Base-by-base conservation (phyloP, 2,888 invertebrate species). In the Habrosyne pyritoides region DNA sequence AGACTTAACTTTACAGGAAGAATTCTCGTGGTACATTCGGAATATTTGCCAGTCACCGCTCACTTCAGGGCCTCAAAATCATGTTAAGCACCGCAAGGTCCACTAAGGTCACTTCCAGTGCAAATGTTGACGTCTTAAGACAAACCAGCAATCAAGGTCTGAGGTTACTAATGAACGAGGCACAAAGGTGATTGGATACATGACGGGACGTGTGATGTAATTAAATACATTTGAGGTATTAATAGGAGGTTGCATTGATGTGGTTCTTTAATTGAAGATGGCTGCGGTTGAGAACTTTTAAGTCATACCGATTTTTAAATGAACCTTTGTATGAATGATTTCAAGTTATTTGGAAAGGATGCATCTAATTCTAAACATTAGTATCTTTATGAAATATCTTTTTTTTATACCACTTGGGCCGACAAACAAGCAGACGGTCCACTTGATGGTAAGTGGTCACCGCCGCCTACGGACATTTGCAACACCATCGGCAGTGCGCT, bases 101-200 rank as follows among this genome's bases (percentile, higher is more conserved):
- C 33, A 21, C 36, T 52, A 52, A 52, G 55, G 55, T 55, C 52
- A 49, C 24, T 36, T 7, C 10, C n/a, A 24, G 33, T 24, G 57
- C 47, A 61, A 64, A 68, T 61, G 62, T 67, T 66, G 62, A 57
- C 28, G 42, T 57, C 61, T 66, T 63, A 62, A 64, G 64, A 63
- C 48, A 26, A 24, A 56, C 33, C 12, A 33, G 56, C 66, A 72
- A 71, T 71, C 70, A 71, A 63, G 60, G 50, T 53, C 54, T 65
- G 73, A 61, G 69, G 68, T 67, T 60, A 60, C 64, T 71, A 75
- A 73, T 73, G 69, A 73, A 63, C 57, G 60, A 46, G 26, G 21
- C 47, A 42, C 42, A 42, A 42, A 42, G 42, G 42, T 47, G 24
- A 47, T 21, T 22, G 21, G 21, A 18, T 10, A 22, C n/a, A 47